Base-by-base conservation (phyloP, 1,140 invertebrate genomes). In the Drosophila carrolli region DNA sequence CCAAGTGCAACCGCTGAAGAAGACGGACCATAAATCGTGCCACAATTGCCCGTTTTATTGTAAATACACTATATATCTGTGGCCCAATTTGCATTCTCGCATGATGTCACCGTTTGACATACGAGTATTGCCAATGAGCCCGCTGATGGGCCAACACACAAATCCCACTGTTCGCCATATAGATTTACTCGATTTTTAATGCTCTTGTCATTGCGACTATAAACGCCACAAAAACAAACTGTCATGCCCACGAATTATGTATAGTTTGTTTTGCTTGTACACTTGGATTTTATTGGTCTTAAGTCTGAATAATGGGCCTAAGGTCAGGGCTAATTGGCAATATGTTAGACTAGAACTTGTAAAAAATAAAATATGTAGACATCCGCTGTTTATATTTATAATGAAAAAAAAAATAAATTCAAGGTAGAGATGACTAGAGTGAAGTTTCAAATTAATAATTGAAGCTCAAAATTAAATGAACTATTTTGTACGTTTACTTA, bases 71-170 rank as follows among this genome's bases (percentile, higher is more conserved):
- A 63, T 67, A 43, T 67, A 54, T 61, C 48, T 62, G 70, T 43
- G 73, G 48, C 63, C 78, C 83, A 76, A 79, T 86, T 86, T 71
- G 80, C 84, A 83, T 57, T 63, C 79, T 41, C 54, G 59, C 67
- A 79, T 86, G 83, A 86, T 86, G 84, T 88, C 83, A 86, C 78
- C 50, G 63, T 66, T 88, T 70, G 56, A 48, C 56, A 60, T 32
- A 47, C 44, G 38, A 14, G 29, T 53, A 46, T 70, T 70, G n/a
- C 67, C 43, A 46, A 13, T 32, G 57, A 23, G 46, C 14, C 47
- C 43, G 40, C 10, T 56, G 44, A 47, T 50, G 54, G 53, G 38
- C 41, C 16, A 37, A 46, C 43, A 55, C 53, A 68, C 61, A 60
- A 63, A 44, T 57, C 74, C 57, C 53, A 13, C 13, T 46, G 13